These are phyloP conservation scores for Pheosia tremula DNA, from an alignment of 2,888 invertebrate genomes.

Conservation along the genomic window DNA sequence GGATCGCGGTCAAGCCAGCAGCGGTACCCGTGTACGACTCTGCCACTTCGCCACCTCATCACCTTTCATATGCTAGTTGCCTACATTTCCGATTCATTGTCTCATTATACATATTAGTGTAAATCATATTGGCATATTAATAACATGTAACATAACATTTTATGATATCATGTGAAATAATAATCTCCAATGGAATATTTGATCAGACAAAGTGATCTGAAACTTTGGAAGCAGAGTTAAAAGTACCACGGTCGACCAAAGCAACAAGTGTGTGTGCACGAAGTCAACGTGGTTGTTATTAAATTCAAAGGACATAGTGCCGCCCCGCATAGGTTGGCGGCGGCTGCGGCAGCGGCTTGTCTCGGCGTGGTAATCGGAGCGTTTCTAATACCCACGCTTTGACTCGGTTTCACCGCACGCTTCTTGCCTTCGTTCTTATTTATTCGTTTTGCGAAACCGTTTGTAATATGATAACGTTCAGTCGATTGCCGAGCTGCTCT, in stretches of 20 bases:
- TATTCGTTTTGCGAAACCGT: slow-evolving; percentile 83
- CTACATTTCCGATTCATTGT: slow-evolving; percentile 15
- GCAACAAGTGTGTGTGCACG: slow-evolving; percentile 4
- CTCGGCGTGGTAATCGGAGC: slow-evolving; percentile 81
- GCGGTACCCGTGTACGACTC: slow-evolving; percentile 65
- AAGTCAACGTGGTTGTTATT: slow-evolving; percentile 2
- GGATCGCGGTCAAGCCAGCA: slow-evolving; percentile 81
- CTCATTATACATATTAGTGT: too few relatives aligned
- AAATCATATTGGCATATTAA: too few relatives aligned
- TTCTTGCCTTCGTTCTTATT: slow-evolving; percentile 82
- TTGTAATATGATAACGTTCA: slow-evolving; percentile 83
- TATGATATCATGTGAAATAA: too few relatives aligned
- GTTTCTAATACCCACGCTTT: slow-evolving; percentile 84
- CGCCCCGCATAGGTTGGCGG: slow-evolving; percentile 21
- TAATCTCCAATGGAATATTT: too few relatives aligned
- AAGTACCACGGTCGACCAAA: background rate
- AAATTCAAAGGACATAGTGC: slow-evolving; percentile 5
- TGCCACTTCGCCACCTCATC: slow-evolving; percentile 54
- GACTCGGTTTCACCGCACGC: slow-evolving; percentile 83
- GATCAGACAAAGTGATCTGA: background rate
- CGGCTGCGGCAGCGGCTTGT: slow-evolving; percentile 49
- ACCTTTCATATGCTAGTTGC: slow-evolving; percentile 48
- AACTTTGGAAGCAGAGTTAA: background rate
- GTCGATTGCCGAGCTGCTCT: slow-evolving; percentile 66
- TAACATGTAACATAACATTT: too few relatives aligned